Evolutionary conservation across 1,140 invertebrate genomes (phyloP).

Genomic region (Coptotermes formosanus): DNA sequence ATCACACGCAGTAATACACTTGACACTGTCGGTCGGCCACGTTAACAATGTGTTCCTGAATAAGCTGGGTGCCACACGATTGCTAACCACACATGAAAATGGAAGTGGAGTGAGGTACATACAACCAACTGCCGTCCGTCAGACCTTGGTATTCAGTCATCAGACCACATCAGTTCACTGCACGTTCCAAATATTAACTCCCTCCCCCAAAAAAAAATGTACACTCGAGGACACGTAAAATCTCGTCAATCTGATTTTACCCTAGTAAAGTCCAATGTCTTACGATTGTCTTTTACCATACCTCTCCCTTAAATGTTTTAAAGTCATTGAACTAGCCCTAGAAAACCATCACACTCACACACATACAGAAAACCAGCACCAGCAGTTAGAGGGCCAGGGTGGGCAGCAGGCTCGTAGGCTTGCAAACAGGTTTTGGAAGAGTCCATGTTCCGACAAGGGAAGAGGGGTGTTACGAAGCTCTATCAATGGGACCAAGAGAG

Average conservation of each 20-base stretch:
- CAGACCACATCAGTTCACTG: not conserved
- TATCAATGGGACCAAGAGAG: slow-evolving; percentile 18
- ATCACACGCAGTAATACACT: not conserved
- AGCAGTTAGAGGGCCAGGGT: slow-evolving; percentile 6
- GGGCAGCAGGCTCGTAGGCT: slow-evolving; percentile 19
- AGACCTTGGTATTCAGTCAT: slow-evolving; percentile 11
- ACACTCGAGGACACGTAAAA: not conserved
- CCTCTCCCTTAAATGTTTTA: slow-evolving; percentile 26
- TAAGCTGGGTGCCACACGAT: not conserved
- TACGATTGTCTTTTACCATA: slow-evolving; percentile 16
- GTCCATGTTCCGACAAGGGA: slow-evolving; percentile 23
- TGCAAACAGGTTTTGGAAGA: slow-evolving; percentile 31
- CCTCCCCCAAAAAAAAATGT: not conserved
- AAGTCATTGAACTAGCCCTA: slow-evolving; percentile 32
- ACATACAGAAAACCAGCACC: slow-evolving; percentile 26
- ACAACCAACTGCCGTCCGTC: not conserved
- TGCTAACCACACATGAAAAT: slow-evolving; percentile 3
- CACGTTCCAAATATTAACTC: slow-evolving; percentile 6
- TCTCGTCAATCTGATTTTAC: not conserved
- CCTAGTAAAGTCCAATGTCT: not conserved
- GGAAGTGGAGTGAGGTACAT: slow-evolving; percentile 9
- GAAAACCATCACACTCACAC: slow-evolving; percentile 26
- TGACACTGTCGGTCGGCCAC: slow-evolving; percentile 1
- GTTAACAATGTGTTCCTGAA: not conserved
- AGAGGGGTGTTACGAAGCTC: slow-evolving; percentile 26